Conservation (phyloP, 1,140 invertebrate genomes). For the Papilio aristodemus region DNA sequence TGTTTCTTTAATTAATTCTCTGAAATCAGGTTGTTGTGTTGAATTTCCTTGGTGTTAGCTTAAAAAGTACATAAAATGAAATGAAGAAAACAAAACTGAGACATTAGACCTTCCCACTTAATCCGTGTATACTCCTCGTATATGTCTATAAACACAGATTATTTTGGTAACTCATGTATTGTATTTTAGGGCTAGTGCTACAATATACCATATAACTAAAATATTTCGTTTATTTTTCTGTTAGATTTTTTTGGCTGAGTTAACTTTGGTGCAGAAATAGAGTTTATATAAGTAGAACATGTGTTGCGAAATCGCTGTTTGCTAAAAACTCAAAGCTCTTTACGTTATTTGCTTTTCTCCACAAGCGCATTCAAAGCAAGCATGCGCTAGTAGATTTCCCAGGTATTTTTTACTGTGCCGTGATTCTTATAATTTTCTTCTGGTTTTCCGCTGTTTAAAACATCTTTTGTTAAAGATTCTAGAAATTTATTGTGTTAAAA, state of each 20-base stretch:
- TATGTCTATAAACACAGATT: no score
- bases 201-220: not conserved
- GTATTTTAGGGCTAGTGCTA: no score
- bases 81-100: no score
- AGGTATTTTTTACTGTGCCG: not conserved
- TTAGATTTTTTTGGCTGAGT: not conserved
- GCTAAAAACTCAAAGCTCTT: not conserved
- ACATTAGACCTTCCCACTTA: no score
- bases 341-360: not conserved
- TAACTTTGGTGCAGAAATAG: not conserved
- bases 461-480: no score
- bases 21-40: no score
- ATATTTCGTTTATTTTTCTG: not conserved
- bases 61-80: no score
- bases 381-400: not conserved
- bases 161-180: no score
- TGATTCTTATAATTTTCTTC: not conserved
- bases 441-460: not conserved
- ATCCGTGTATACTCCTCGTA: no score
- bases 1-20: no score
- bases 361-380: conserved; percentile 1
- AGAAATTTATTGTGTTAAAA: no score
- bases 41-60: no score
- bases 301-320: conserved; percentile 4
- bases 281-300: conserved; percentile 10